Evolutionary conservation across 2,888 invertebrate species (phyloP).

Genomic region (Eupithecia vulgata): DNA sequence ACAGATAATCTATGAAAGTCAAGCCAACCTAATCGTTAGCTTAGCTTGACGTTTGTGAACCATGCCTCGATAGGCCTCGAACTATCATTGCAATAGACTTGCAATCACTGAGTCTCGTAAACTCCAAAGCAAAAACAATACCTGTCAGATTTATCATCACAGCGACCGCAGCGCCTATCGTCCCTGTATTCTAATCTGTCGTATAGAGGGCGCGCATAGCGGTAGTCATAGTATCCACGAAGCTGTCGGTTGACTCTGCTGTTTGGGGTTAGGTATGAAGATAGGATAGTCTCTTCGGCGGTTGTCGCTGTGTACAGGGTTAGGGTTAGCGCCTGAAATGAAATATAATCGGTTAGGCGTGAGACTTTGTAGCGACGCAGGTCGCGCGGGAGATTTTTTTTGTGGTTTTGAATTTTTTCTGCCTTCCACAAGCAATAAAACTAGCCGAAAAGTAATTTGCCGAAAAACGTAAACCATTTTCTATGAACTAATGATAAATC

Average conservation of each 20-base stretch:
- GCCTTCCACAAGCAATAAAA: too few relatives aligned
- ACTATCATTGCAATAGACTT: neutral
- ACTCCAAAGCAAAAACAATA: neutral
- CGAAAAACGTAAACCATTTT: too few relatives aligned
- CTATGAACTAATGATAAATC: too few relatives aligned
- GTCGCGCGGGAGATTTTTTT: too few relatives aligned
- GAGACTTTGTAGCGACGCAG: neutral
- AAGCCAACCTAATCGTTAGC: neutral
- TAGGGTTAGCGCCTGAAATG: constrained; percentile 60
- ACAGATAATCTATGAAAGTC: neutral
- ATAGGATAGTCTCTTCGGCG: constrained; percentile 65
- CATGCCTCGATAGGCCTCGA: too few relatives aligned
- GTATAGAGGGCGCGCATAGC: constrained; percentile 62
- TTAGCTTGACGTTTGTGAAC: too few relatives aligned
- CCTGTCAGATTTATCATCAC: constrained; percentile 55
- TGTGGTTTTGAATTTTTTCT: too few relatives aligned
- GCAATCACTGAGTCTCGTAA: neutral
- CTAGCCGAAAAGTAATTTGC: too few relatives aligned
- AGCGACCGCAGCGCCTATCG: constrained; percentile 70
- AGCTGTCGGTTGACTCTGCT: constrained; percentile 60
- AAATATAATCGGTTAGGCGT: constrained; percentile 10
- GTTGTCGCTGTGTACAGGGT: constrained; percentile 39
- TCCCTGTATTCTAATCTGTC: constrained; percentile 55
- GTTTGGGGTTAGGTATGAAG: constrained; percentile 58
- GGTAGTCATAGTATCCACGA: constrained; percentile 72